A percentile compares a stretch with the other conserved stretches of the same genome.
These are phyloP conservation scores for Pecten maximus DNA, from an alignment of 2,888 invertebrate genomes.

Conservation along the genomic window DNA sequence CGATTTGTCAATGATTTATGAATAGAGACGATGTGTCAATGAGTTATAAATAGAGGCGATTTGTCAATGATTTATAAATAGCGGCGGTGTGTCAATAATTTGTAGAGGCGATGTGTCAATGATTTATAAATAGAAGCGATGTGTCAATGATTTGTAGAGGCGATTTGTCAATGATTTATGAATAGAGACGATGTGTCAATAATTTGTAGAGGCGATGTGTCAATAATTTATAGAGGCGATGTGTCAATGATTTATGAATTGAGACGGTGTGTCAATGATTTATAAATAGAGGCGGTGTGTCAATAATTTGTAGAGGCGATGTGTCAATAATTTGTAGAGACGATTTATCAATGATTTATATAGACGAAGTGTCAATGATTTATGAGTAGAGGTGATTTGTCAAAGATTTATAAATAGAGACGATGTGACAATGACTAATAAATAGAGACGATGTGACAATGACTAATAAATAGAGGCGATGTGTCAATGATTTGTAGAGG, in stretches of 20 bases:
- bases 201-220: background rate
- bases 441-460: background rate
- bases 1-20: too few species aligned
- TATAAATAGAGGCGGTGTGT: background rate
- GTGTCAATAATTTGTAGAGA: background rate
- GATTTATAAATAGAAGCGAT: too few species aligned
- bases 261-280: background rate
- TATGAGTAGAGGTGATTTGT: background rate
- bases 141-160: too few species aligned
- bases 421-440: background rate
- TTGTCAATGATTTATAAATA: too few species aligned
- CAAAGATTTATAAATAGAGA: too few species aligned
- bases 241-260: background rate
- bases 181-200: background rate
- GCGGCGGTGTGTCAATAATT: too few species aligned
- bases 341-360: background rate
- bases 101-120: too few species aligned
- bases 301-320: background rate
- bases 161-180: too few species aligned
- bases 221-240: background rate
- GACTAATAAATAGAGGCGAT: background rate
- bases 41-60: too few species aligned
- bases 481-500: background rate
- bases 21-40: too few species aligned
- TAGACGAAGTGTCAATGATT: too few species aligned